phyloP scores from a whole-genome alignment of 2,113 vertebrate species.

The Poeciliopsis turrubarensis region DNA sequence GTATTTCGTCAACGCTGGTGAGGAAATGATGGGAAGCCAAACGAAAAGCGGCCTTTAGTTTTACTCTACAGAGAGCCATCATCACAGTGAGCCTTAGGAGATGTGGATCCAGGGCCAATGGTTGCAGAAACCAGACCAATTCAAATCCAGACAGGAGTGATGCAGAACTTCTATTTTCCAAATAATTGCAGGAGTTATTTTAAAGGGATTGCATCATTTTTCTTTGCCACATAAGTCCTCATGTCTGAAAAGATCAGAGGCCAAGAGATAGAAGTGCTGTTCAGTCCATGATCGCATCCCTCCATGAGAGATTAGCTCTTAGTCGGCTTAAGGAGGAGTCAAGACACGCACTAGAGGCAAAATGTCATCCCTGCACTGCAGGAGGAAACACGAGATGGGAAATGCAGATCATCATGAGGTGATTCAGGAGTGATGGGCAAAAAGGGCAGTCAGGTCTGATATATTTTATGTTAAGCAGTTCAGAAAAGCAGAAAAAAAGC shows the following conservation, averaged over 20 bases:
- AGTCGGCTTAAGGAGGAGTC: constrained; percentile 71
- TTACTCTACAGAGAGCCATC: background rate
- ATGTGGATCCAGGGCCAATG: too few relatives aligned
- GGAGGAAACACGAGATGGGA: constrained; percentile 5
- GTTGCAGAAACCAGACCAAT: background rate
- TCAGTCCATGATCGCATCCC: constrained; percentile 34
- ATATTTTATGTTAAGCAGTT: background rate
- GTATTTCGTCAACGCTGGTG: background rate
- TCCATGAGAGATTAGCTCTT: constrained; percentile 69
- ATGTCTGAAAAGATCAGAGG: constrained; percentile 25
- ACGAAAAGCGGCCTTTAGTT: background rate
- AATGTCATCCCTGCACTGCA: constrained; percentile 50
- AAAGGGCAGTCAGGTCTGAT: constrained; percentile 14
- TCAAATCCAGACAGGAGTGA: background rate
- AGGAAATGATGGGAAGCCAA: background rate
- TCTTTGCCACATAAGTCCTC: constrained; percentile 56
- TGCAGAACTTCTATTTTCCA: background rate
- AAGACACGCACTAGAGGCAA: constrained; percentile 59
- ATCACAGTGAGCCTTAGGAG: too few relatives aligned
- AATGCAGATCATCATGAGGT: constrained; percentile 1
- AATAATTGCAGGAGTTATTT: background rate
- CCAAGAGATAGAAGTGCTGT: constrained; percentile 16
- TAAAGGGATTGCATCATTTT: background rate
- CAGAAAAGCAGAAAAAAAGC: background rate
- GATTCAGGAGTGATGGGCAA: constrained; percentile 8